These are phyloP conservation scores for Helicolenus hilgendorfi DNA, from an alignment of 2,797 vertebrate species.

Conservation along the genomic window DNA sequence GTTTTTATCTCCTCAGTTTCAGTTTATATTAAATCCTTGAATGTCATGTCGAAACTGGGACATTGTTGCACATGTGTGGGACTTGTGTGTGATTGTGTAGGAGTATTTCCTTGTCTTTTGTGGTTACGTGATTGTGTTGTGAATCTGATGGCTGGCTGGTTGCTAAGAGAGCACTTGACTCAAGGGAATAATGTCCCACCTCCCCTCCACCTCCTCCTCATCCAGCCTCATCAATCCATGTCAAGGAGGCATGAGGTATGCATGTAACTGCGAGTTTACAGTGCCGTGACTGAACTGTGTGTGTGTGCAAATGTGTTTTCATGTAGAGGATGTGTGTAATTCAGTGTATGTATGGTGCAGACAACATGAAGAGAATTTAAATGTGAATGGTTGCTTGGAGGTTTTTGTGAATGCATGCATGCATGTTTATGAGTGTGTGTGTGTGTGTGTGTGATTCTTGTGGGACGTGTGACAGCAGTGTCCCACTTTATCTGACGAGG, in stretches of 20 bases:
- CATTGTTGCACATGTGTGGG: constrained; percentile 9
- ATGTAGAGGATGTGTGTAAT: background rate
- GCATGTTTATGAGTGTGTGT: background rate
- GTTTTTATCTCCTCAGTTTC: constrained; percentile 6
- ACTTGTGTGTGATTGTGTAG: constrained; percentile 17
- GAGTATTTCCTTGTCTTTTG: constrained; percentile 35
- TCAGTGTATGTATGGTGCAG: background rate
- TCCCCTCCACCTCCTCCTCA: constrained; percentile 47
- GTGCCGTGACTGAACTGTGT: constrained; percentile 8
- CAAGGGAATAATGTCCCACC: constrained; percentile 77
- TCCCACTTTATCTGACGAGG: constrained; percentile 55
- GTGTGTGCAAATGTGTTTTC: background rate
- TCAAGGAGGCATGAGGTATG: constrained; percentile 44
- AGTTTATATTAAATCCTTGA: background rate
- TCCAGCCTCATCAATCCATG: constrained; percentile 56
- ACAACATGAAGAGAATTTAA: constrained; percentile 23
- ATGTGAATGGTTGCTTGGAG: constrained; percentile 31
- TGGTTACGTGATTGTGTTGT: constrained; percentile 64
- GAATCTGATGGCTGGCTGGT: constrained; percentile 70
- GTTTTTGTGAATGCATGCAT: background rate
- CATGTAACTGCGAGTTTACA: constrained; percentile 26
- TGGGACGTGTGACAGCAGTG: constrained; percentile 45
- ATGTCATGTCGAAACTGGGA: constrained; percentile 12
- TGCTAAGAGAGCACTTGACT: constrained; percentile 83
- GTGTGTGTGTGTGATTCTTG: background rate